Conservation (phyloP, 2,797 vertebrate species). For the Esox lucius region DNA sequence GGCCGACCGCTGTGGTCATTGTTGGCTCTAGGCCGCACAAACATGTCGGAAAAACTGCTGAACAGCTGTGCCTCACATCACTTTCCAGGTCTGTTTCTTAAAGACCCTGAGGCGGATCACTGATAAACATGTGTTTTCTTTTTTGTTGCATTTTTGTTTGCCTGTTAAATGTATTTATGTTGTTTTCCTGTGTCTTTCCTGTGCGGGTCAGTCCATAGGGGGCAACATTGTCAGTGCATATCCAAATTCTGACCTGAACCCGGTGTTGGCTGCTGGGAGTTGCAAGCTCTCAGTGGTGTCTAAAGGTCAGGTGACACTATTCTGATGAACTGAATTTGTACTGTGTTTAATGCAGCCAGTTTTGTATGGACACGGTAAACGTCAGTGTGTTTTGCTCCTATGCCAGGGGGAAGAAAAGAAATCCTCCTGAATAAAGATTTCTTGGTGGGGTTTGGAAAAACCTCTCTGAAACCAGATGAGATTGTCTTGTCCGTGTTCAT, state of each 20-base stretch:
- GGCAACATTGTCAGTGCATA: conserved; percentile 84
- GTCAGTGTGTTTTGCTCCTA: background rate
- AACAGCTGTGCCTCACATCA: background rate
- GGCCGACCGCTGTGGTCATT: background rate
- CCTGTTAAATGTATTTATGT: background rate
- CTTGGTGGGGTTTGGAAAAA: conserved; percentile 76
- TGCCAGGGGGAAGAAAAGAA: conserved; percentile 66
- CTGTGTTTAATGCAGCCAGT: background rate
- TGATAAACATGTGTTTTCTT: background rate
- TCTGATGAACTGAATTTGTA: background rate
- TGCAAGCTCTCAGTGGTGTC: conserved; percentile 75
- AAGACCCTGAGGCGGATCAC: background rate
- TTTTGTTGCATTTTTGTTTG: background rate
- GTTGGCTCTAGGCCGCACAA: background rate
- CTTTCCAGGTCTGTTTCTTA: background rate
- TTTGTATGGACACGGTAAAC: background rate
- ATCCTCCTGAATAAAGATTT: conserved; percentile 79
- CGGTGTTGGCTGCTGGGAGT: conserved; percentile 82
- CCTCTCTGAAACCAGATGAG: conserved; percentile 76
- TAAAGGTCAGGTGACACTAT: conserved; percentile 61
- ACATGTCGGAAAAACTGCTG: background rate
- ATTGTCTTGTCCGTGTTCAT: conserved; percentile 80
- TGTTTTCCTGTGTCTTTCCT: background rate
- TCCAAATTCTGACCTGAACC: conserved; percentile 88
- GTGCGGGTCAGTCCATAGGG: conserved; percentile 80